These are phyloP conservation scores for Leptoteleia sp. DNA, from an alignment of 1,140 invertebrate genomes.

Conservation along the genomic window DNA sequence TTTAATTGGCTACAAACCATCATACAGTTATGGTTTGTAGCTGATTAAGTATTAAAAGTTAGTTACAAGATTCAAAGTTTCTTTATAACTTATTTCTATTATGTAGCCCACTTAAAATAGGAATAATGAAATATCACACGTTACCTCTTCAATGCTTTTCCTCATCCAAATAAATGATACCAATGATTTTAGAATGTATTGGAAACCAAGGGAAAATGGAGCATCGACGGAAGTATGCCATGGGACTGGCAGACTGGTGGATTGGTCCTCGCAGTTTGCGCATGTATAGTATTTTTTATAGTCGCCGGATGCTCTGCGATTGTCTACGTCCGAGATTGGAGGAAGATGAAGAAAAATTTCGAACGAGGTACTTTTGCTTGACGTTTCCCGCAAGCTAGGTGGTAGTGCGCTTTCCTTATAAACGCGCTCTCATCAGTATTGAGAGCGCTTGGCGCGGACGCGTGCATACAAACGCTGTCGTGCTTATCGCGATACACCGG, in stretches of 20 bases:
- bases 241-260: conserved; percentile 85
- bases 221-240: conserved; percentile 9
- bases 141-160: no score
- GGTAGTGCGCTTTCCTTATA: neutral
- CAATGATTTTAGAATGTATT: conserved; percentile 37
- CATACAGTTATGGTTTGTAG: no score
- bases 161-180: no score
- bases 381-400: neutral
- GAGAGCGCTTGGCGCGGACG: conserved; percentile 2
- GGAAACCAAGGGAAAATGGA: conserved; percentile 37
- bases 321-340: conserved; percentile 84
- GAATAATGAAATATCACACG: no score
- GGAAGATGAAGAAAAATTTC: conserved; percentile 82
- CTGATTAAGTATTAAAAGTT: no score
- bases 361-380: conserved; percentile 79
- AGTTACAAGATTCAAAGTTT: no score
- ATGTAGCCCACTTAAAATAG: no score
- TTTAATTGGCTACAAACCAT: no score
- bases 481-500: conserved; percentile 18
- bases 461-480: neutral
- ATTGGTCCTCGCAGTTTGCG: conserved; percentile 83
- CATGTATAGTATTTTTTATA: conserved; percentile 85
- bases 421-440: neutral
- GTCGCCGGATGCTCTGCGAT: conserved; percentile 84
- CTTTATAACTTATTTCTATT: no score